These are phyloP conservation scores for Arvicanthis niloticus DNA, from an alignment of 2,113 vertebrate species.

Conservation along the genomic window DNA sequence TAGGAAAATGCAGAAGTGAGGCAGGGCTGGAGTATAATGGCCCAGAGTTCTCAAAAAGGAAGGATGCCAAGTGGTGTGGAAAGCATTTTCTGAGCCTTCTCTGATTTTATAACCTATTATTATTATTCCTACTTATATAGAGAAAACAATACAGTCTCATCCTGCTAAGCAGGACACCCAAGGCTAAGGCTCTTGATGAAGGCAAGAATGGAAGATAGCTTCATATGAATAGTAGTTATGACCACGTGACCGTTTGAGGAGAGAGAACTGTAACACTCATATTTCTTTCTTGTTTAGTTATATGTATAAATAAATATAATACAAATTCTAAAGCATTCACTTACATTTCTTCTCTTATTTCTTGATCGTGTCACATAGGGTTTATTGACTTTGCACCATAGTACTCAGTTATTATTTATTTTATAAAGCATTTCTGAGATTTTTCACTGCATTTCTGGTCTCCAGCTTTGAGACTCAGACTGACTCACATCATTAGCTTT, in stretches of 20 bases:
- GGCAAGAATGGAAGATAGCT: neutral
- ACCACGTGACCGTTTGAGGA: neutral
- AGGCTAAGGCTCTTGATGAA: neutral
- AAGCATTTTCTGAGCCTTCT: conserved; percentile 35
- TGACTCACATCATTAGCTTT: neutral
- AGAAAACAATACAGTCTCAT: conserved; percentile 13
- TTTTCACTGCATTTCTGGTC: neutral
- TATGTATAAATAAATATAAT: neutral
- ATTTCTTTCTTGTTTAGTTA: neutral
- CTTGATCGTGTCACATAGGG: neutral
- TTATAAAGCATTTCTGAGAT: neutral
- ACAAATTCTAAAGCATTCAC: neutral
- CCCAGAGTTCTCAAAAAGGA: neutral
- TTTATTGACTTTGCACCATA: neutral
- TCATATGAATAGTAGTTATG: neutral
- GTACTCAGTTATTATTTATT: neutral
- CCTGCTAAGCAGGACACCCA: neutral
- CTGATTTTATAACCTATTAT: conserved; percentile 36
- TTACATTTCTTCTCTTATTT: neutral
- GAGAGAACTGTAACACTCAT: neutral
- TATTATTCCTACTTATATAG: conserved; percentile 28
- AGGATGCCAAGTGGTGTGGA: neutral
- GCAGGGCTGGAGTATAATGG: neutral
- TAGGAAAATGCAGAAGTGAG: neutral
- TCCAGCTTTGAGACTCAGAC: neutral